These are phyloP conservation scores for Dasyurus viverrinus DNA, from an alignment of 2,113 vertebrate species.

Conservation along the genomic window DNA sequence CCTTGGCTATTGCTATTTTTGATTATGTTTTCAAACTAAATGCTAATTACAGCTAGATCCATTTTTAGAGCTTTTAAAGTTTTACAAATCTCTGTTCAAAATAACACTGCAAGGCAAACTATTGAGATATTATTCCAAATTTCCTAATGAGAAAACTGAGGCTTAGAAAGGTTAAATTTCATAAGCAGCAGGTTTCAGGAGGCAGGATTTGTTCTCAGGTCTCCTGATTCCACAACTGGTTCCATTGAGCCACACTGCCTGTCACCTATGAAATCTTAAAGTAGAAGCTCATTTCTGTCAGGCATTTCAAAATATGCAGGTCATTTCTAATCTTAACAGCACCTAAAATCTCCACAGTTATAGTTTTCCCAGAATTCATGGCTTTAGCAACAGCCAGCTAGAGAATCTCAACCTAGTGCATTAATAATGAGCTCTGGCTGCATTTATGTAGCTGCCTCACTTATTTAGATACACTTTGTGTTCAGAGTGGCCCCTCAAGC, in stretches of 20 bases:
- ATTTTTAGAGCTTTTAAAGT: not conserved
- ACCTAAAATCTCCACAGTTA: not conserved
- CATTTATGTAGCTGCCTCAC: not conserved
- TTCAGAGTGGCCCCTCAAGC: not conserved
- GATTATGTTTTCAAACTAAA: not conserved
- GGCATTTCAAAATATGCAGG: not conserved
- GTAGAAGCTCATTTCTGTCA: not conserved
- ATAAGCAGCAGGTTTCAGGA: not conserved
- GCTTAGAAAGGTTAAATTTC: not conserved
- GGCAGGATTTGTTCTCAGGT: not conserved
- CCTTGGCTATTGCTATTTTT: not conserved
- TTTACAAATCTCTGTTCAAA: not conserved
- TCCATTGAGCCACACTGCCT: not conserved
- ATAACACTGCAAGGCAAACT: not conserved
- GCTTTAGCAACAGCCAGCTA: not conserved
- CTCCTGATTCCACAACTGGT: not conserved
- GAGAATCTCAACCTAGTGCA: not conserved
- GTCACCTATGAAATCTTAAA: not conserved
- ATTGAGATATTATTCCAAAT: not conserved
- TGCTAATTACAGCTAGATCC: not conserved
- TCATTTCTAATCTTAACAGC: not conserved
- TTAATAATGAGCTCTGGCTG: constrained; percentile 9
- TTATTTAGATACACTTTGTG: not conserved
- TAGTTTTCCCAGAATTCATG: not conserved
- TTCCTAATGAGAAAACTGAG: not conserved